Percentiles rank a stretch among this genome's conserved stretches.
These are phyloP conservation scores for Meda fulgida DNA, from an alignment of 2,797 vertebrate genomes.

Conservation along the genomic window DNA sequence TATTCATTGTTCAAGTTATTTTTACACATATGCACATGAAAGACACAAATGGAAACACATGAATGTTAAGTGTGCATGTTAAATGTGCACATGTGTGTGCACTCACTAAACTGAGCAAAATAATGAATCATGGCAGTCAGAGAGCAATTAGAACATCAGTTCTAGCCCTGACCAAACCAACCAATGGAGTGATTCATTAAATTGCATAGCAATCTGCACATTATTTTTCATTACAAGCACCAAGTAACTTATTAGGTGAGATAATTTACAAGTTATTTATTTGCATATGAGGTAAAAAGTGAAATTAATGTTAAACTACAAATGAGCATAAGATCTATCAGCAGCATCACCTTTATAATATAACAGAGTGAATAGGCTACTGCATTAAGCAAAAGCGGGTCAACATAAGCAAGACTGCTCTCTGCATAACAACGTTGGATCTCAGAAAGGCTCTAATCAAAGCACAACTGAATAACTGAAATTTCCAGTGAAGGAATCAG, in stretches of 20 bases:
- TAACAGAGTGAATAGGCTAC: not conserved
- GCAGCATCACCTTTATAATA: not conserved
- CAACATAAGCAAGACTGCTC: not conserved
- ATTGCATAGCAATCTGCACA: not conserved
- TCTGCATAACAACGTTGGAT: not conserved
- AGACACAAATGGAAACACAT: not conserved
- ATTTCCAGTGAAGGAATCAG: conserved; percentile 1
- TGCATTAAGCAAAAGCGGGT: not conserved
- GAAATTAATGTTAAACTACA: not conserved
- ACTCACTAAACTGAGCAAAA: conserved; percentile 49
- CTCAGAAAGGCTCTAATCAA: conserved; percentile 10
- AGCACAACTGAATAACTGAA: not conserved
- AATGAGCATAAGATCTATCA: not conserved
- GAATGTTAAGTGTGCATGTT: conserved; percentile 4
- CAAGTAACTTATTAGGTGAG: not conserved
- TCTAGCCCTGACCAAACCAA: not conserved
- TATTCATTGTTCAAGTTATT: not conserved
- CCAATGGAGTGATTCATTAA: not conserved
- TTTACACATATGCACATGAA: not conserved
- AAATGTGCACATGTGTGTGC: not conserved
- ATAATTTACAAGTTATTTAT: not conserved
- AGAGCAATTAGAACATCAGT: conserved; percentile 11
- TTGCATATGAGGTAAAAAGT: not conserved
- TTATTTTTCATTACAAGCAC: not conserved
- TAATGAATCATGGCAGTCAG: conserved; percentile 48